Evolutionary conservation across 1,140 invertebrate species (phyloP).

Genomic region (Mamestra configurata): DNA sequence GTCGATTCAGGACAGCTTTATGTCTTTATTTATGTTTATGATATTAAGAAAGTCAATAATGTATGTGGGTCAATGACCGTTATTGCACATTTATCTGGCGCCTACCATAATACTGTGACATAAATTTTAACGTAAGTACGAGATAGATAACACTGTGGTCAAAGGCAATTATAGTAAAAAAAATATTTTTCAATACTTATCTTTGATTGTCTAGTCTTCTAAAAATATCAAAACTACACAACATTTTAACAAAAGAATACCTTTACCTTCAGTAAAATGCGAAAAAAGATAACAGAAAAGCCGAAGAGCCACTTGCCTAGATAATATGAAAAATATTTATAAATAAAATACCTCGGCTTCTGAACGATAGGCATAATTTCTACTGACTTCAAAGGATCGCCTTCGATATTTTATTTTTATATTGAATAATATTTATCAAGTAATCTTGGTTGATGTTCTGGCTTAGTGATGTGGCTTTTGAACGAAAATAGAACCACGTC

Average conservation of each 20-base stretch:
- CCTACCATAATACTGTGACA: too few relatives aligned
- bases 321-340: slow-evolving; percentile 14
- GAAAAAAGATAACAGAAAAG: slow-evolving; percentile 5
- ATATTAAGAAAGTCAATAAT: too few relatives aligned
- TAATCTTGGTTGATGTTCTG: neutral
- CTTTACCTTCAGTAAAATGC: neutral
- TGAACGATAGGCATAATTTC: neutral
- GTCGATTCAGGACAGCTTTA: too few relatives aligned
- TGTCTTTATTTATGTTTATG: too few relatives aligned
- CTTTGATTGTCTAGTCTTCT: neutral
- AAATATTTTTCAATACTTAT: neutral
- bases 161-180: too few relatives aligned
- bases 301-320: neutral
- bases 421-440: neutral
- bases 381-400: slow-evolving; percentile 7
- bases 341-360: neutral
- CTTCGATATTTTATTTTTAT: slow-evolving; percentile 1
- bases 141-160: too few relatives aligned
- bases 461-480: neutral
- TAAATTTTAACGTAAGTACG: too few relatives aligned
- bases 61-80: too few relatives aligned
- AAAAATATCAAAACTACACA: neutral
- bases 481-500: neutral
- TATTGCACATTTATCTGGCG: too few relatives aligned
- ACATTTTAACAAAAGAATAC: neutral